A percentile compares a stretch with the other conserved stretches of the same genome.
Evolutionary conservation across 2,113 vertebrate species (phyloP).

Genomic region (Rhinoderma darwinii): DNA sequence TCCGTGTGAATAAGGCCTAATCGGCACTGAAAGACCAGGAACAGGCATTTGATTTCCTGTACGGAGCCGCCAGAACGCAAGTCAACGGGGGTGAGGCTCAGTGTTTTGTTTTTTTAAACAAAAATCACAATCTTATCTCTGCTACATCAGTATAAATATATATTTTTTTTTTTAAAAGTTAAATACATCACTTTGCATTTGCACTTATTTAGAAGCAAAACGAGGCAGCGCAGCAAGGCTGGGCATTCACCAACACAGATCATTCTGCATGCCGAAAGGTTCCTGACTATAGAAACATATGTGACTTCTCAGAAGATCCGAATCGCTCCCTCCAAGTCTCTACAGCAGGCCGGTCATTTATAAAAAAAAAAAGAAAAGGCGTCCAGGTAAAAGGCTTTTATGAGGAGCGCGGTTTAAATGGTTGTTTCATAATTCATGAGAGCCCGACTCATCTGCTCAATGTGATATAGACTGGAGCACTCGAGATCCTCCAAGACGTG

Average conservation of each 20-base stretch:
- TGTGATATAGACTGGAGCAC: not conserved
- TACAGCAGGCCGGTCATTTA: not conserved
- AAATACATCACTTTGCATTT: no score
- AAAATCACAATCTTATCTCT: no score
- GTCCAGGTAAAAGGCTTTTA: conserved; percentile 11
- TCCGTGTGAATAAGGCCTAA: no score
- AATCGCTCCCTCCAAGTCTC: not conserved
- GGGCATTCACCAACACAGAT: not conserved
- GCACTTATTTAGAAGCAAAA: no score
- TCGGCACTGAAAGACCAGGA: no score
- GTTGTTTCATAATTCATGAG: conserved; percentile 16
- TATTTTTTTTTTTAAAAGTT: no score
- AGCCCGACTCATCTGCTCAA: not conserved
- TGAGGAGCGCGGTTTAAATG: conserved; percentile 6
- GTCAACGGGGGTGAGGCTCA: no score
- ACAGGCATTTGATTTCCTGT: no score
- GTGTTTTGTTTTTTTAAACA: no score
- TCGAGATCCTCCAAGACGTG: not conserved
- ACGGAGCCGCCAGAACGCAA: no score
- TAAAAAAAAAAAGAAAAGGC: not conserved
- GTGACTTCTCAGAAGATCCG: not conserved
- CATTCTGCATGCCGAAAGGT: no score
- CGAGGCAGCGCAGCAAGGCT: not conserved
- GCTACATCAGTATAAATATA: no score
- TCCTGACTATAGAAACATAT: not conserved